These are phyloP conservation scores for Leucoraja ocellata DNA, from an alignment of 2,797 vertebrate genomes.

Conservation along the genomic window DNA sequence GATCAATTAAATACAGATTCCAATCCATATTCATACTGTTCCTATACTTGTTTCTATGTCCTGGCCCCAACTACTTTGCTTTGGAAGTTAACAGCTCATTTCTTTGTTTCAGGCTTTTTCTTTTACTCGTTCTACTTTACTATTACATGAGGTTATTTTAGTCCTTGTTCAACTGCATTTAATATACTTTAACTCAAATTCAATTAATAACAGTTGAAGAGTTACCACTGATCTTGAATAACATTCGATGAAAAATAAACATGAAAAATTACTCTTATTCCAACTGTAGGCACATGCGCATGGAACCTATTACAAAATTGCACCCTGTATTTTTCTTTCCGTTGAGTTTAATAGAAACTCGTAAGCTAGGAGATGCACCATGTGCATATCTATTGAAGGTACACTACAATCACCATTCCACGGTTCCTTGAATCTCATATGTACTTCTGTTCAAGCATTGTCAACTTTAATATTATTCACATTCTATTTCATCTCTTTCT, in stretches of 20 bases:
- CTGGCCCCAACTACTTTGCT: not conserved
- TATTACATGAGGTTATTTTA: not conserved
- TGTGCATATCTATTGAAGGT: not conserved
- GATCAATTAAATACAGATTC: not conserved
- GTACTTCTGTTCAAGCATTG: not conserved
- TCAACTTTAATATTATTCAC: not conserved
- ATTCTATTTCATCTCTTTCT: not conserved
- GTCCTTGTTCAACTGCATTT: not conserved
- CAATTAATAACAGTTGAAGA: not conserved
- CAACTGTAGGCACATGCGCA: not conserved
- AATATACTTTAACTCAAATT: not conserved
- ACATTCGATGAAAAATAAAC: not conserved
- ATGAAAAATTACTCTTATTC: not conserved
- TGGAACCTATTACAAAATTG: not conserved
- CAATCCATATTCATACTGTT: not conserved
- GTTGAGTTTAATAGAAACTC: not conserved
- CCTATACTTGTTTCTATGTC: not conserved
- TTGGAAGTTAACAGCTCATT: not conserved
- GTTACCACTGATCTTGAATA: not conserved
- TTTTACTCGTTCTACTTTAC: not conserved
- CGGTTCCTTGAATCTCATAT: too few relatives aligned
- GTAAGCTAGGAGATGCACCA: not conserved
- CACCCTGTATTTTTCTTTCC: not conserved
- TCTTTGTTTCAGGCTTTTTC: not conserved
- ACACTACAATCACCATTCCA: not conserved